Evolutionary conservation across 2,113 vertebrate genomes (phyloP), one percentile per base, ranked within the genome.

Genomic region (Myrmecophaga tridactyla): DNA sequence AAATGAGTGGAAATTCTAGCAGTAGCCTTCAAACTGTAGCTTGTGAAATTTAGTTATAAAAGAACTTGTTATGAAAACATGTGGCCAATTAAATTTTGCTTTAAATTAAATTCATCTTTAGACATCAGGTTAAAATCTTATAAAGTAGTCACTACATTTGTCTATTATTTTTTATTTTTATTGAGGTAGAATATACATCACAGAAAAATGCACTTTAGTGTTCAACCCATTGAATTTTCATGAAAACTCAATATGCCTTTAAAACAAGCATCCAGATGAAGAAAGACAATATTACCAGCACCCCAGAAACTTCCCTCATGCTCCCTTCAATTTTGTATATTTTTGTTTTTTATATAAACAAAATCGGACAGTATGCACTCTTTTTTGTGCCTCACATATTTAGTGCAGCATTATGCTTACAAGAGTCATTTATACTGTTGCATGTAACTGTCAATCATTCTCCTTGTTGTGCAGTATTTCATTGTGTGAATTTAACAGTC

Each of bases 81-180:
- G 18, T 63, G 15, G 18, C 43, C 62, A n/a, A 2, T 56, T 78
- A 70, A 63, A 3, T 29, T 43, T 78, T 62, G 34, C 31, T 92
- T 62, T 43, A 43, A 36, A 34, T 58, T 36, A 89, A 78, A 89
- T 72, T 62, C 10, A 76, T 31, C 76, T 67, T 76, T 83, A 84
- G 12, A 76, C 34, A 63, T 11, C 51, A 89, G 53, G 56, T 62
- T 63, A 89, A 89, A 82, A 58, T 41, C n/a, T 39, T 51, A 70
- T 18, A 51, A 90, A 89, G 21, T 63, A 60, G 78, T 36, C 20
- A 31, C 25, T 56, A 56, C 2, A 56, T 20, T 3, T 31, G 27
- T n/a, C 62, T 20, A 13, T 21, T 6, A 23, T 27, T 46, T 9
- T 56, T 63, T 89, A 36, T 34, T 63, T 56, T 62, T 80, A 36